These are phyloP conservation scores for Thalassoma bifasciatum DNA, from an alignment of 2,113 vertebrate genomes.

Conservation along the genomic window DNA sequence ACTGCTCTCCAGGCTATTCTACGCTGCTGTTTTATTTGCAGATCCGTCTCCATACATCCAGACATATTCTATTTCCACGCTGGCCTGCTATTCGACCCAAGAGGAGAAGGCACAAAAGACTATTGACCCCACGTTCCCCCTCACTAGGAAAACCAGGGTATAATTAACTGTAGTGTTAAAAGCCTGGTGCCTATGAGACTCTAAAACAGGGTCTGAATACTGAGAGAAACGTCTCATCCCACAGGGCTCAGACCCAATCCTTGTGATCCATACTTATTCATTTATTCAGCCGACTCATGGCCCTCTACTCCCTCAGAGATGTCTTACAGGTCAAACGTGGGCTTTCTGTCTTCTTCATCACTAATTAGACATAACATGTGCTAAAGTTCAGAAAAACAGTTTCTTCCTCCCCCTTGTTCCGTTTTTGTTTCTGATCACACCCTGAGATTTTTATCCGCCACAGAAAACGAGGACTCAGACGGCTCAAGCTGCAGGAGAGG, in stretches of 20 bases:
- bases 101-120: constrained; percentile 62
- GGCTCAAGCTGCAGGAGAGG: constrained; percentile 9
- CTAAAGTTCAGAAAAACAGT: constrained; percentile 34
- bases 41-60: constrained; percentile 44
- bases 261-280: constrained; percentile 69
- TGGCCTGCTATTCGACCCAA: constrained; percentile 61
- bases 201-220: constrained; percentile 70
- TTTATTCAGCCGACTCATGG: constrained; percentile 69
- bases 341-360: constrained; percentile 58
- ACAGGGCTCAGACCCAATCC: constrained; percentile 59
- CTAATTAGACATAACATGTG: constrained; percentile 55
- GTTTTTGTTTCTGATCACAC: constrained; percentile 20
- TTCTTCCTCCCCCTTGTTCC: constrained; percentile 1
- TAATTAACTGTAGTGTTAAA: constrained; percentile 79
- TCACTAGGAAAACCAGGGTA: constrained; percentile 56
- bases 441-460: not conserved
- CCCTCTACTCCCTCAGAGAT: constrained; percentile 42
- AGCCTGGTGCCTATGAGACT: constrained; percentile 58
- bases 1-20: constrained; percentile 6
- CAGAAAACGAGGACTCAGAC: not conserved
- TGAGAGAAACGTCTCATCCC: constrained; percentile 70
- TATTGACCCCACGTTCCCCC: constrained; percentile 70
- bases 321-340: constrained; percentile 50
- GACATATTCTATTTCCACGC: constrained; percentile 56
- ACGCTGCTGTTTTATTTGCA: constrained; percentile 27